Evolutionary conservation across 2,113 vertebrate genomes (phyloP).

Genomic region (Micronycteris hirsuta): DNA sequence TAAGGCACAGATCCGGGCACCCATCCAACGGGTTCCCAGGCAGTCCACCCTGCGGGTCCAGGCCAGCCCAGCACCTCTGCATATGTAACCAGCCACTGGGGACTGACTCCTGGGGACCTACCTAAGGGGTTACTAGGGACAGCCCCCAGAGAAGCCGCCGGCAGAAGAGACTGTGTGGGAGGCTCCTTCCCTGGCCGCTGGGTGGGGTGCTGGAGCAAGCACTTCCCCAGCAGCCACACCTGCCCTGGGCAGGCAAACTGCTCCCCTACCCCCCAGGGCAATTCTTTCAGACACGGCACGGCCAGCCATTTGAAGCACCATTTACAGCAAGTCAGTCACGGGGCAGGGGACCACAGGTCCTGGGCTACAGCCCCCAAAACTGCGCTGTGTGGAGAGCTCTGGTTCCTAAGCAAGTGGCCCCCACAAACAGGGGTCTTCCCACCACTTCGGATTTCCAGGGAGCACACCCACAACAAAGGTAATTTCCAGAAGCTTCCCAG

Average conservation of each 20-base stretch:
- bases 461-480: background rate
- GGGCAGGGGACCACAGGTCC: no score
- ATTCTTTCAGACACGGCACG: background rate
- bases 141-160: no score
- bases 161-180: no score
- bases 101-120: background rate
- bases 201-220: background rate
- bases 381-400: rapidly evolving
- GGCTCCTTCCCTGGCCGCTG: no score
- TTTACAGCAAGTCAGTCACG: rapidly evolving
- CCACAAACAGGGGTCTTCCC: background rate
- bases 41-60: rapidly evolving
- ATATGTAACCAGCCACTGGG: background rate
- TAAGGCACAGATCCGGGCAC: background rate
- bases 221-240: background rate
- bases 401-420: no score
- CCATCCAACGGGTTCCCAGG: rapidly evolving
- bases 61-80: background rate
- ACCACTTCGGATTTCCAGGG: background rate
- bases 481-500: background rate
- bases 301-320: rapidly evolving
- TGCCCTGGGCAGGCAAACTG: no score
- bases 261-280: rapidly evolving
- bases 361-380: background rate
- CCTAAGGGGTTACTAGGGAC: background rate